Percentiles rank a stretch among this genome's conserved stretches.
Conservation (phyloP, 1,140 invertebrate genomes). For the Neoseiulus cucumeris region DNA sequence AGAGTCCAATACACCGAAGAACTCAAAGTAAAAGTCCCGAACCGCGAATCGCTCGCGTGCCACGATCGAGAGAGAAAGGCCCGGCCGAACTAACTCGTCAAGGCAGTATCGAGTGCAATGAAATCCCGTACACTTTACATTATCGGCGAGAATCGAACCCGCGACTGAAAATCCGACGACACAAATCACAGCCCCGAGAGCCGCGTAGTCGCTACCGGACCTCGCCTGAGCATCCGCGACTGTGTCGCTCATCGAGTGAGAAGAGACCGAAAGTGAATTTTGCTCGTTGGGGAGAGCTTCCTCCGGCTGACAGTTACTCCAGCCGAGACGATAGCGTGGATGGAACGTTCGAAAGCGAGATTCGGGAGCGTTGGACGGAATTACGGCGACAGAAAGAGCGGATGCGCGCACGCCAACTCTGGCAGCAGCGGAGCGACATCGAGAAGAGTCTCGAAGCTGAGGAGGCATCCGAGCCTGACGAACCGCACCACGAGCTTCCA, state of each 20-base stretch:
- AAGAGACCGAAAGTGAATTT: conserved; percentile 4
- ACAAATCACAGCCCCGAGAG: conserved; percentile 10
- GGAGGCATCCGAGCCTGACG: not conserved
- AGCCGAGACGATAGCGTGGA: conserved; percentile 6
- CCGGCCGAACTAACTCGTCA: not conserved
- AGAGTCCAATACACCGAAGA: not conserved
- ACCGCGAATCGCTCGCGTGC: not conserved
- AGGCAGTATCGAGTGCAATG: not conserved
- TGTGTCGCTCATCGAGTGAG: conserved; percentile 5
- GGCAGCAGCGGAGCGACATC: conserved; percentile 5
- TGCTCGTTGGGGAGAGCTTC: not conserved
- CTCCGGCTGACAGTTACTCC: not conserved
- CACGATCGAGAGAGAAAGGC: not conserved
- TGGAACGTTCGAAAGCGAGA: conserved; percentile 7
- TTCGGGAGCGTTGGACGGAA: conserved; percentile 9
- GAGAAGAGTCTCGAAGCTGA: conserved; percentile 9
- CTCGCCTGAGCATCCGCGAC: not conserved
- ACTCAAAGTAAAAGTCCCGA: not conserved
- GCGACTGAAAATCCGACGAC: not conserved
- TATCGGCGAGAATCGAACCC: not conserved
- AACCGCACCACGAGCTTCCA: not conserved
- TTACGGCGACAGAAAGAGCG: not conserved
- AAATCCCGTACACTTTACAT: conserved; percentile 5
- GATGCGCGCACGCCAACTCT: not conserved
- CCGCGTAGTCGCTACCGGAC: conserved; percentile 9